Percentiles rank a stretch among this genome's conserved stretches.
phyloP scores from a whole-genome alignment of 2,888 invertebrate genomes.

The Globia sparganii region DNA sequence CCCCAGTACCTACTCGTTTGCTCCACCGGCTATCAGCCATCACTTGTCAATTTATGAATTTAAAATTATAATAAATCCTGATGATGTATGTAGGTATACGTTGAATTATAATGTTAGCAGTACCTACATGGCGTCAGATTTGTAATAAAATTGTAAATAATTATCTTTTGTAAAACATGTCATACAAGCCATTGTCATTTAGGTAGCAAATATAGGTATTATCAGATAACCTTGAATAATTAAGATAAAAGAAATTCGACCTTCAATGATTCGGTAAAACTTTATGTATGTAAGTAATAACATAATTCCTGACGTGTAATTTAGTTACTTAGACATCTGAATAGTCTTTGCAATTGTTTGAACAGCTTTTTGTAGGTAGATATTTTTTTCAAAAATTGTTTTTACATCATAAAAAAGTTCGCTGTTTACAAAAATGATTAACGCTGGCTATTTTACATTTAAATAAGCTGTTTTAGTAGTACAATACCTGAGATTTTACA shows the following conservation, averaged over 20 bases:
- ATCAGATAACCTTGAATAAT: conserved; percentile 48
- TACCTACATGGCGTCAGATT: not conserved
- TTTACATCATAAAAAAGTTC: not conserved
- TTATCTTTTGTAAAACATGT: conserved; percentile 20
- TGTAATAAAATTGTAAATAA: conserved; percentile 12
- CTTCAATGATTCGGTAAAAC: conserved; percentile 51
- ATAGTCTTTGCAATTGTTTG: conserved; percentile 5
- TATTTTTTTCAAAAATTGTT: not conserved
- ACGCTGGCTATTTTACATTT: not conserved
- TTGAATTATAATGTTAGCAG: conserved; percentile 4
- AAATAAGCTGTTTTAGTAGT: not conserved
- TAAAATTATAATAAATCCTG: not conserved
- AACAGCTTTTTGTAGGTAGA: not conserved
- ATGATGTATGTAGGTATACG: no score
- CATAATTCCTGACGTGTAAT: conserved; percentile 27
- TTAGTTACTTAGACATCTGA: conserved; percentile 6
- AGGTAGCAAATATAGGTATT: conserved; percentile 29
- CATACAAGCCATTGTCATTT: conserved; percentile 4
- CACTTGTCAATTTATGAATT: not conserved
- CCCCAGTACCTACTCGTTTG: not conserved
- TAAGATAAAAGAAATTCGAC: conserved; percentile 44
- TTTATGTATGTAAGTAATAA: conserved; percentile 43
- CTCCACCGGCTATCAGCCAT: not conserved
- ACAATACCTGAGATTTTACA: not conserved
- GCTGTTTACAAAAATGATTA: not conserved